Evolutionary conservation across 1,140 invertebrate genomes (phyloP).

Genomic region (Chironomus striatipennis): DNA sequence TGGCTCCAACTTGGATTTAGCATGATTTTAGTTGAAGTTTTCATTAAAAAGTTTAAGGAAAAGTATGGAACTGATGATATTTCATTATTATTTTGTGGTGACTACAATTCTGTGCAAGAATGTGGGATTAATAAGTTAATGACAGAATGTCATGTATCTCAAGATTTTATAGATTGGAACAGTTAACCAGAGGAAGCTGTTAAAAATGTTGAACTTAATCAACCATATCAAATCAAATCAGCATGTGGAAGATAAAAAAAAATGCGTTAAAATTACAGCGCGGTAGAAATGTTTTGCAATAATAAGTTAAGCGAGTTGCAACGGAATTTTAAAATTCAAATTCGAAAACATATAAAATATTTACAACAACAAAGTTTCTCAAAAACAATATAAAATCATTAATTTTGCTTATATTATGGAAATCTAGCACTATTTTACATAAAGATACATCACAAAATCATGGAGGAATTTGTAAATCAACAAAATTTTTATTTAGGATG

Average conservation of each 20-base stretch:
- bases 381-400: too few relatives aligned
- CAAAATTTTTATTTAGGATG: slow-evolving; percentile 10
- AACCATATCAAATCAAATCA: slow-evolving; percentile 55
- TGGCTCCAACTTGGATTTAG: slow-evolving; percentile 63
- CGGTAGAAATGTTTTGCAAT: too few relatives aligned
- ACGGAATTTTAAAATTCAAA: too few relatives aligned
- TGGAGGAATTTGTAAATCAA: background rate
- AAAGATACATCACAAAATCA: background rate
- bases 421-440: too few relatives aligned
- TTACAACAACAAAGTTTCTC: too few relatives aligned
- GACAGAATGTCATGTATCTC: slow-evolving; percentile 52
- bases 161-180: slow-evolving; percentile 59
- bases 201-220: slow-evolving; percentile 48
- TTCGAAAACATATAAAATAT: too few relatives aligned
- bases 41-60: slow-evolving; percentile 42
- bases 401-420: too few relatives aligned
- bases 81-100: slow-evolving; percentile 67
- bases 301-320: too few relatives aligned
- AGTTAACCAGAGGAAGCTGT: slow-evolving; percentile 60
- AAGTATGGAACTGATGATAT: slow-evolving; percentile 43
- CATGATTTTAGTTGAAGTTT: slow-evolving; percentile 48
- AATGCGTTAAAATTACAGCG: too few relatives aligned
- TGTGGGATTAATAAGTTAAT: slow-evolving; percentile 68
- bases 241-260: slow-evolving; percentile 72
- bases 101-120: slow-evolving; percentile 77